These are phyloP conservation scores for Malthinus flaveolus DNA, from an alignment of 2,888 invertebrate species.

Conservation along the genomic window DNA sequence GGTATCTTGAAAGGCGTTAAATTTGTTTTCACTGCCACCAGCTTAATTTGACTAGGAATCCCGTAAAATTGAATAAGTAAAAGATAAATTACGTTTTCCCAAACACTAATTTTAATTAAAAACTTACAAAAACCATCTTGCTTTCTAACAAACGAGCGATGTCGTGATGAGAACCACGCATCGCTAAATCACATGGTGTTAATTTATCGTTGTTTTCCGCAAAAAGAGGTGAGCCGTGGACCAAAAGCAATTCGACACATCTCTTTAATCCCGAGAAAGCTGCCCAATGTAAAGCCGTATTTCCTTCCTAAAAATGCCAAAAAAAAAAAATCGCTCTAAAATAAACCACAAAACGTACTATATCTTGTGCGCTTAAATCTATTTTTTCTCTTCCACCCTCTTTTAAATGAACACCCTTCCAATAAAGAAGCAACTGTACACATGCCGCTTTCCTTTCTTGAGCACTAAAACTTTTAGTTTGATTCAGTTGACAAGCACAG, in stretches of 20 bases:
- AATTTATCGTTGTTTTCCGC: constrained; percentile 64
- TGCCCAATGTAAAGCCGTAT: constrained; percentile 70
- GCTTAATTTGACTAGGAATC: no score
- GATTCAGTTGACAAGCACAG: constrained; percentile 60
- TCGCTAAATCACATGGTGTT: constrained; percentile 69
- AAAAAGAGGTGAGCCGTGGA: constrained; percentile 63
- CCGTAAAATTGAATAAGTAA: no score
- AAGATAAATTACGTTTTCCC: no score
- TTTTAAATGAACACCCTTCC: constrained; percentile 60
- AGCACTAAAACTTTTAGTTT: constrained; percentile 57
- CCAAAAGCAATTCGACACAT: constrained; percentile 65
- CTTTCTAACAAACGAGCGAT: constrained; percentile 68
- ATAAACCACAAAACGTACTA: constrained; percentile 50
- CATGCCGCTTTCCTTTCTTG: constrained; percentile 64
- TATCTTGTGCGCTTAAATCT: constrained; percentile 63
- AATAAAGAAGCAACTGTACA: constrained; percentile 64
- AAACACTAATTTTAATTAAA: no score
- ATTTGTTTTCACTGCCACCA: no score
- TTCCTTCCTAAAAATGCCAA: constrained; percentile 57
- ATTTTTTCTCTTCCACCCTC: constrained; percentile 62
- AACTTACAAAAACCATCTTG: constrained; percentile 68
- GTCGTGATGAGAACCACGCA: constrained; percentile 61
- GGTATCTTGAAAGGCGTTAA: no score
- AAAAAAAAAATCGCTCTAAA: background rate
- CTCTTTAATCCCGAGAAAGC: constrained; percentile 63